Evolutionary conservation across 2,888 invertebrate genomes (phyloP), one percentile per base, ranked within the genome.

Genomic region (Drosophila crucigera): DNA sequence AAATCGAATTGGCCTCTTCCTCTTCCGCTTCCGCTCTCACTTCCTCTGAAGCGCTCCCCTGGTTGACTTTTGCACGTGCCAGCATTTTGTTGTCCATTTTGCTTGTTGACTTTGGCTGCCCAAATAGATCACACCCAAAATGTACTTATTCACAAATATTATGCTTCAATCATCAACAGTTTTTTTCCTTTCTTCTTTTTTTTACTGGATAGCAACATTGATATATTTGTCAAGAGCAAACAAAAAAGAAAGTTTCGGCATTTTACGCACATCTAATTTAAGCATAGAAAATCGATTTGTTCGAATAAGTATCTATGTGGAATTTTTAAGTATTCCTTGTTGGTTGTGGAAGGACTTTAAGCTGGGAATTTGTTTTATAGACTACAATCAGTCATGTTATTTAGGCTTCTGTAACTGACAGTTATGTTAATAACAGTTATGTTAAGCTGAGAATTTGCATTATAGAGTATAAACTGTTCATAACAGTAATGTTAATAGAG

Each of bases 71-170:
- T 22, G 84, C 89, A 89, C 89, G 89, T 89, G 84, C 72, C 56
- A 70, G 49, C 74, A 70, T 73, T 83, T 84, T 87, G 84, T 84
- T 83, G 62, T 39, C 74, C 78, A 80, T 85, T 80, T 80, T 64
- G 61, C 50, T 37, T 37, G 74, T 82, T 88, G 77, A 83, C 80
- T 71, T 73, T 74, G 49, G 62, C 56, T 55, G 22, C 35, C 56
- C 59, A 74, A 65, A 69, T 52, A 72, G 53, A 66, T 78, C 53
- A 31, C 39, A 16, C 22, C 14, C 28, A 5, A 6, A 28, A 35
- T 56, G 41, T 53, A 64, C 64, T 59, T 63, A 37, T 10, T 6
- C 33, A 28, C 80, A 66, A 78, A 80, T 68, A 78, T 76, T 78
- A 71, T 76, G 37, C 70, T 54, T 62, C 58, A 80, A 80, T 78